Conservation (phyloP, 2,888 invertebrate genomes). For the Perizoma flavofasciatum region DNA sequence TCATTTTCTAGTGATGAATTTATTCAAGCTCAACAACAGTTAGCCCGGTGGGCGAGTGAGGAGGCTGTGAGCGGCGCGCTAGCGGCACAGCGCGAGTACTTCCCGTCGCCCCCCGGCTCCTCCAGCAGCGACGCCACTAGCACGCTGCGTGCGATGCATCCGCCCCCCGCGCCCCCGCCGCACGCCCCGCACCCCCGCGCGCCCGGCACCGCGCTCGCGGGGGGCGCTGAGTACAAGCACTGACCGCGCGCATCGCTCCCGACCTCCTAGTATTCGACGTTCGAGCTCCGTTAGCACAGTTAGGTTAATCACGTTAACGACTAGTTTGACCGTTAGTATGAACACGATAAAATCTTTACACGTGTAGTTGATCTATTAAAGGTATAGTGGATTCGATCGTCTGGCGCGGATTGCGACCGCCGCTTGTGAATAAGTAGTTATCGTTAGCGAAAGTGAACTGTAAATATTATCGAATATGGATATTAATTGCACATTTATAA, state of each 20-base stretch:
- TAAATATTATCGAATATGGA: constrained; percentile 57
- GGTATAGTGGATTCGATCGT: constrained; percentile 55
- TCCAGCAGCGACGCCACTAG: constrained; percentile 67
- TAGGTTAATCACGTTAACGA: constrained; percentile 63
- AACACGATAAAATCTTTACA: constrained; percentile 66
- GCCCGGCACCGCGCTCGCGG: constrained; percentile 61
- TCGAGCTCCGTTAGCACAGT: constrained; percentile 59
- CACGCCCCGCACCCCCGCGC: constrained; percentile 66
- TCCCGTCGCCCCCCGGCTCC: constrained; percentile 72
- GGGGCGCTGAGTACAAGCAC: constrained; percentile 91
- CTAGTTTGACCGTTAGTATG: constrained; percentile 67
- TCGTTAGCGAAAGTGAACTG: constrained; percentile 67
- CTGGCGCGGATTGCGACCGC: constrained; percentile 48
- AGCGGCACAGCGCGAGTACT: constrained; percentile 70
- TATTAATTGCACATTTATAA: constrained; percentile 65
- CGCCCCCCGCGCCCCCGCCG: constrained; percentile 71
- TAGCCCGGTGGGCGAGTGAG: constrained; percentile 98
- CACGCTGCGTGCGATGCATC: constrained; percentile 62
- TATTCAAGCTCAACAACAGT: constrained; percentile 98
- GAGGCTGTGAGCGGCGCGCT: constrained; percentile 86
- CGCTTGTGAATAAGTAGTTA: constrained; percentile 69
- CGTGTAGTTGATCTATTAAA: constrained; percentile 62
- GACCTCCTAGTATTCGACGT: constrained; percentile 51
- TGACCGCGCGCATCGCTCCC: constrained; percentile 71
- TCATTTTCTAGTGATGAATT: constrained; percentile 98